Conservation (phyloP, 2,888 invertebrate genomes). For the Eudasyphora cyanicolor region DNA sequence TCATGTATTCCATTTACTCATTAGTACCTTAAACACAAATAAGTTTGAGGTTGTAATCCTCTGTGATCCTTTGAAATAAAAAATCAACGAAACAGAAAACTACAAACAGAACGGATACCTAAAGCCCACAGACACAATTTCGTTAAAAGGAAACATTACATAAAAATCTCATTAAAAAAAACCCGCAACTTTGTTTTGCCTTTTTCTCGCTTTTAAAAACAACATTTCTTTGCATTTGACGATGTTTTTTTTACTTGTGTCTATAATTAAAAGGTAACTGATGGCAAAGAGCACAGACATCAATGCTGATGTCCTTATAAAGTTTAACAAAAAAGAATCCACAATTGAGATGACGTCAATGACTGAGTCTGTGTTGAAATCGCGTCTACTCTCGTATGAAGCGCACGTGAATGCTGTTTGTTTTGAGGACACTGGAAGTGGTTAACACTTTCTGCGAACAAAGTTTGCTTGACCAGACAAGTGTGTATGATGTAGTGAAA, state of each 20-base stretch:
- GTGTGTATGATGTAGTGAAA: no score
- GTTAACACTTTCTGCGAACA: no score
- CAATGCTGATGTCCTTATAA: neutral
- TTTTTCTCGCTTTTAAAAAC: neutral
- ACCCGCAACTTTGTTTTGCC: neutral
- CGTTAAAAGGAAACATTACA: neutral
- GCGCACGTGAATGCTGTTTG: no score
- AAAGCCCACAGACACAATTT: neutral
- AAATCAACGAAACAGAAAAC: neutral
- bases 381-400: no score
- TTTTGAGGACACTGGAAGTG: no score
- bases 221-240: neutral
- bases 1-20: neutral
- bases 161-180: conserved; percentile 5
- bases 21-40: neutral
- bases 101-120: neutral
- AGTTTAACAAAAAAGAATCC: no score
- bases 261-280: neutral
- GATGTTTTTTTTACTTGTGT: neutral
- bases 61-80: neutral
- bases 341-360: no score
- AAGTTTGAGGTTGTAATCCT: neutral
- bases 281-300: neutral
- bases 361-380: no score
- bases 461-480: no score